Evolutionary conservation across 2,113 vertebrate species (phyloP).

Genomic region (Tricholaema leucomelas): DNA sequence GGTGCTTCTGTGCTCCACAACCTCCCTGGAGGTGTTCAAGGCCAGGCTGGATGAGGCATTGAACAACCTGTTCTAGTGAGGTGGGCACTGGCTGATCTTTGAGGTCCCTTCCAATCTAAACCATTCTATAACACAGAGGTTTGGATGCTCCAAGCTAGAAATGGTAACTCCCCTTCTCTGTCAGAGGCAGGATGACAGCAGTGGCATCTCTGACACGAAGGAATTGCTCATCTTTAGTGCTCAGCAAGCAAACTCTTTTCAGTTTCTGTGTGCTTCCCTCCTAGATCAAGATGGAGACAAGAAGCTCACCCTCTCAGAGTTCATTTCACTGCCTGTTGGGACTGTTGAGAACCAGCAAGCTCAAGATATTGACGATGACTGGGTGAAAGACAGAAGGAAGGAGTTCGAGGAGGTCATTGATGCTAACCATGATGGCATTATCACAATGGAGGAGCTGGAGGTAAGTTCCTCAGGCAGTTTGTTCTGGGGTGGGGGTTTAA

Average conservation of each 20-base stretch:
- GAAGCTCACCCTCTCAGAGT: conserved; percentile 89
- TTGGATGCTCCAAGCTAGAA: not conserved
- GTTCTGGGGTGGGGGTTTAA: not conserved
- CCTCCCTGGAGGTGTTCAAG: too few relatives aligned
- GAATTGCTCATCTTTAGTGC: not conserved
- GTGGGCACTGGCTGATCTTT: too few relatives aligned
- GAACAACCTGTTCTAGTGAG: too few relatives aligned
- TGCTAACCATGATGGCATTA: conserved; percentile 82
- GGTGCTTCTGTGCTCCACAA: too few relatives aligned
- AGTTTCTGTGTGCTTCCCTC: not conserved
- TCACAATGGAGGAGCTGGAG: conserved; percentile 95
- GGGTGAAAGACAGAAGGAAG: conserved; percentile 91
- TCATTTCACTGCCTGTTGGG: conserved; percentile 91
- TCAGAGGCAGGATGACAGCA: not conserved
- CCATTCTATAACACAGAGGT: not conserved
- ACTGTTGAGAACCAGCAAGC: conserved; percentile 95
- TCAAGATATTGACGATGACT: conserved; percentile 93
- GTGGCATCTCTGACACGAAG: not conserved
- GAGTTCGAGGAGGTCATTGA: conserved; percentile 96
- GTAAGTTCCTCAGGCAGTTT: conserved; percentile 53
- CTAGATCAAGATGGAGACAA: conserved; percentile 92
- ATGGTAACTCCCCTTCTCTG: not conserved
- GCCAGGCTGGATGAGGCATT: too few relatives aligned
- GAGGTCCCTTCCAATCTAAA: not conserved
- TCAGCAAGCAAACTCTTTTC: not conserved